These are phyloP conservation scores for Tachina fera DNA, from an alignment of 2,888 invertebrate species.

Conservation along the genomic window DNA sequence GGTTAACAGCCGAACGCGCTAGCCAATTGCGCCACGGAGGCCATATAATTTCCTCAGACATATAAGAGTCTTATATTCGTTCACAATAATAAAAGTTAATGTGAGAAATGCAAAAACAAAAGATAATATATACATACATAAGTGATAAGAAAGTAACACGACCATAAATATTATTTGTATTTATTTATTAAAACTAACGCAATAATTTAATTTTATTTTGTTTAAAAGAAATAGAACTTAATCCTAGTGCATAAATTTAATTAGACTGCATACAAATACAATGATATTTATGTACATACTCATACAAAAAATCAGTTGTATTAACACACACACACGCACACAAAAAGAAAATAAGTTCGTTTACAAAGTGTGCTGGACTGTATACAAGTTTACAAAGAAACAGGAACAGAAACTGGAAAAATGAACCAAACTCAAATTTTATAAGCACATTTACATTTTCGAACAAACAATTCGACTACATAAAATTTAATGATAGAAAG, in stretches of 20 bases:
- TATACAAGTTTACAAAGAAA: background rate
- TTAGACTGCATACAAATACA: constrained; percentile 19
- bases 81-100: too few species aligned
- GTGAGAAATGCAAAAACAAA: too few species aligned
- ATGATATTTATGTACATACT: background rate
- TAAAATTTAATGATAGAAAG: constrained; percentile 58
- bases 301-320: background rate
- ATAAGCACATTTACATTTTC: constrained; percentile 51
- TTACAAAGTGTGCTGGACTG: constrained; percentile 26
- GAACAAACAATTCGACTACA: constrained; percentile 33
- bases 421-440: constrained; percentile 33
- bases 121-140: too few species aligned
- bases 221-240: background rate
- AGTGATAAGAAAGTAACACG: too few species aligned
- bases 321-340: background rate
- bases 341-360: constrained; percentile 30
- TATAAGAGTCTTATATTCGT: too few species aligned
- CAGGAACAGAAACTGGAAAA: constrained; percentile 13
- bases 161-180: too few species aligned
- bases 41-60: too few species aligned
- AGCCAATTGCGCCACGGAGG: constrained; percentile 91
- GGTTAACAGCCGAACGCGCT: constrained; percentile 99
- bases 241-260: constrained; percentile 19
- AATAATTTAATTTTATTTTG: too few species aligned
- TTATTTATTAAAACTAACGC: too few species aligned